Evolutionary conservation across 1,140 invertebrate genomes (phyloP).

Genomic region (Drepana arcuata): DNA sequence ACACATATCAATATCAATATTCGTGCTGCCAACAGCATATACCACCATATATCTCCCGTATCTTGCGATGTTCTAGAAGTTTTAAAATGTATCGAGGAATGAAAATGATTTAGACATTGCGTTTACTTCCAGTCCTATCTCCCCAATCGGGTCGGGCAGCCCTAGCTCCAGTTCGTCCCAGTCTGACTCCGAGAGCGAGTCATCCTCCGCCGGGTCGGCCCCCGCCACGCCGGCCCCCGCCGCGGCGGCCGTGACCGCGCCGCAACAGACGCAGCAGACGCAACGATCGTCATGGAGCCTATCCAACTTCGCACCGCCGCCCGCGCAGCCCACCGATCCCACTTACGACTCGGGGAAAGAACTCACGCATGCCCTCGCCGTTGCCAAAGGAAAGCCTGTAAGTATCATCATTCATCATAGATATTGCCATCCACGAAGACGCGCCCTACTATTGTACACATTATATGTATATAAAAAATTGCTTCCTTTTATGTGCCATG

Average conservation of each 20-base stretch:
- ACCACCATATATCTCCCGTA: too few relatives aligned
- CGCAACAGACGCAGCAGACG: constrained; percentile 25
- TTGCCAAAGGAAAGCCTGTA: constrained; percentile 61
- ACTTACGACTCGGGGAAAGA: constrained; percentile 60
- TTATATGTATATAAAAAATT: too few relatives aligned
- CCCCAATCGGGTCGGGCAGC: constrained; percentile 48
- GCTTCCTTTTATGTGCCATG: too few relatives aligned
- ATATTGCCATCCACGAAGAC: too few relatives aligned
- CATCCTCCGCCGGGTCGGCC: constrained; percentile 55
- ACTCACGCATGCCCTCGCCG: constrained; percentile 60
- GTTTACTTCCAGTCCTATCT: constrained; percentile 38
- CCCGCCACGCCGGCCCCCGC: constrained; percentile 35
- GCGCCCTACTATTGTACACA: too few relatives aligned
- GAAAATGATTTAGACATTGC: too few relatives aligned
- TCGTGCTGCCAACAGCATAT: too few relatives aligned
- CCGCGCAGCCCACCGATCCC: constrained; percentile 45
- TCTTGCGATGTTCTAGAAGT: too few relatives aligned
- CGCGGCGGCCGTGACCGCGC: constrained; percentile 26
- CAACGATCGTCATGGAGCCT: constrained; percentile 54
- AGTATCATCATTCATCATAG: too few relatives aligned
- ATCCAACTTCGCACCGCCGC: constrained; percentile 58
- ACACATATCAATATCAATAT: too few relatives aligned
- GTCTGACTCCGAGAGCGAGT: constrained; percentile 56
- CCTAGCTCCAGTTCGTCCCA: constrained; percentile 59
- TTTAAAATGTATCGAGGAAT: too few relatives aligned